Base-by-base conservation (phyloP, 1,140 invertebrate species). In the Musca domestica region DNA sequence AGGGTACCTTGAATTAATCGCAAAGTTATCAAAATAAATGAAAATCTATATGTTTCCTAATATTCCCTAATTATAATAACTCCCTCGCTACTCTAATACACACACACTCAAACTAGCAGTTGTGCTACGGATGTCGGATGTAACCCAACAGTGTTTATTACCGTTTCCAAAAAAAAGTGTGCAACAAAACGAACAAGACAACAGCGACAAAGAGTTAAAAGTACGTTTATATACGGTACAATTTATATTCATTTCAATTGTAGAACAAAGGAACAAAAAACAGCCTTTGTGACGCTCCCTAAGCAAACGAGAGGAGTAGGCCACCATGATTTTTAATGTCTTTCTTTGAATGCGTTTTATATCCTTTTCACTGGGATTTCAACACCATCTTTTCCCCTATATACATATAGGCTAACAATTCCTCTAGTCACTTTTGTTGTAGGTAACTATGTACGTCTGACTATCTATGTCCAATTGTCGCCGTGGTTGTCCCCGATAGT, bases 101-200 rank as follows among this genome's bases (percentile, higher is more conserved):
- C 34, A 2, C 34, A 12, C 34, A 41, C 34, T 41, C 34, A 41
- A 41, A 10, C 6, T 10, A 41, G 34, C 34, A 41, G 34, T 41
- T 41, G 34, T 41, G 6, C 34, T 41, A 41, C 34, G 34, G 34
- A 41, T 41, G 34, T 41, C 56, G 56, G 56, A 61, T 61, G 56
- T 61, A 61, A 61, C 56, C 56, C 56, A 34, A 61, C 56, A 34
- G 56, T 41, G 56, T 61, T 61, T 61, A 61, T 61, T 61, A 61
- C 30, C 56, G 34, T 34, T 61, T 61, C 56, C 56, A 34, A 61
- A 34, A 61, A 61, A 19, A 61, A 41, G 34, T 61, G 34, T 61
- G 34, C 34, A 41, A 41, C 34, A 61, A 61, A 61, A 61, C 9
- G 19, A 12, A 5, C 6, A 41, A 34, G 17, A 20, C 14, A 34